Percentiles rank a stretch among this genome's conserved stretches.
Conservation (phyloP, 2,888 invertebrate genomes). For the Himalopsyche anomala region DNA sequence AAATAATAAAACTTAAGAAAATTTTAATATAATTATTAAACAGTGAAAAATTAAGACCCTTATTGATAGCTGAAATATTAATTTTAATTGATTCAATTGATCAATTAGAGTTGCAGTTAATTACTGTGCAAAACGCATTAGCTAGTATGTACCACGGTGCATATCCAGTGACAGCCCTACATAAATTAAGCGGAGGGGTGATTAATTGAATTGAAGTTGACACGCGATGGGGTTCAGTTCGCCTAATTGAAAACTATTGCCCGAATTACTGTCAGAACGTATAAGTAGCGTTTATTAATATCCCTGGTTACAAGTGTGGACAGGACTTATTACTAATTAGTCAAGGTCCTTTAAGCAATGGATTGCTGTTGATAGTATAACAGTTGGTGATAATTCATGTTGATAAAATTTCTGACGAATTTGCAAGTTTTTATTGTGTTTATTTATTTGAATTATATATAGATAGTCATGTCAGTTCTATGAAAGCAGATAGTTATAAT, state of each 20-base stretch:
- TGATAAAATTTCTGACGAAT: too few species aligned
- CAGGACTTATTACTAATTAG: not conserved
- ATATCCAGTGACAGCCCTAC: slow-evolving; percentile 11
- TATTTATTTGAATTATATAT: too few species aligned
- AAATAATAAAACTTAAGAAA: too few species aligned
- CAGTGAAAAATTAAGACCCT: too few species aligned
- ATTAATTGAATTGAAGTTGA: slow-evolving; percentile 37
- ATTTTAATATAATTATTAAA: too few species aligned
- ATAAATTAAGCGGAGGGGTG: slow-evolving; percentile 36
- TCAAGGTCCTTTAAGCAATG: not conserved
- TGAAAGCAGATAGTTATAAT: too few species aligned
- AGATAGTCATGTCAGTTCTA: too few species aligned
- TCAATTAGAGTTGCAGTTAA: slow-evolving; percentile 29
- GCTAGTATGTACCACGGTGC: not conserved
- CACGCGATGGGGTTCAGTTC: slow-evolving; percentile 18
- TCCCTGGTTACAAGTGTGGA: not conserved
- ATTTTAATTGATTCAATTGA: not conserved
- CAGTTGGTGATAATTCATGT: too few species aligned
- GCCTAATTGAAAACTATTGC: slow-evolving; percentile 32
- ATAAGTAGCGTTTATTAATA: not conserved
- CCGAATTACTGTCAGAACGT: slow-evolving; percentile 15
- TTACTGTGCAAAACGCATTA: slow-evolving; percentile 7
- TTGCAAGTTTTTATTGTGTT: too few species aligned
- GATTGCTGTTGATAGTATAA: too few species aligned
- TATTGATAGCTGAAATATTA: not conserved